A percentile compares a stretch with the other conserved stretches of the same genome.
Conservation (phyloP, 1,140 invertebrate genomes). For the Zaprionus capensis region DNA sequence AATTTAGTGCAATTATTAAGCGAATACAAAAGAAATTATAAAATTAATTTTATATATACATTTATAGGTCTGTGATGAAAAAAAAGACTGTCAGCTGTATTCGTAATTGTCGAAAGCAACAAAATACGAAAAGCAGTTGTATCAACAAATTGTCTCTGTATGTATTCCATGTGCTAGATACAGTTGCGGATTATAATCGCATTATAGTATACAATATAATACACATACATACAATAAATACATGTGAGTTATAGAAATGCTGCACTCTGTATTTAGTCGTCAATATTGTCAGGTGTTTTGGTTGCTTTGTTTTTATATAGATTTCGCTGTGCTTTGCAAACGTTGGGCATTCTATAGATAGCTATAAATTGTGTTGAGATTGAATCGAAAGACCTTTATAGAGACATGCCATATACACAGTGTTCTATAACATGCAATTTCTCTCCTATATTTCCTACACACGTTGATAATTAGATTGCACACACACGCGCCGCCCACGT, state of each 20-base stretch:
- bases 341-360: not conserved
- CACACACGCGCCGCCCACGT: not conserved
- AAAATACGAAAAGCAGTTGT: constrained; percentile 31
- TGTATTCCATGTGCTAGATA: constrained; percentile 27
- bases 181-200: constrained; percentile 21
- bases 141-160: constrained; percentile 26
- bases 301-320: not conserved
- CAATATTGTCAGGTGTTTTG: constrained; percentile 30
- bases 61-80: not conserved
- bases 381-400: constrained; percentile 2
- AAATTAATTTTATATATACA: constrained; percentile 6
- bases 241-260: constrained; percentile 2
- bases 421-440: constrained; percentile 4
- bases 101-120: constrained; percentile 15
- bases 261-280: constrained; percentile 8
- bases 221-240: not conserved
- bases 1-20: constrained; percentile 8
- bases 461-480: constrained; percentile 16
- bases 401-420: not conserved
- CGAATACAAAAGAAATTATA: constrained; percentile 9
- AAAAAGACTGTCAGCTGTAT: constrained; percentile 33
- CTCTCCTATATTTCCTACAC: not conserved
- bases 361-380: not conserved
- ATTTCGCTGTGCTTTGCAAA: not conserved
- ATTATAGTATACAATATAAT: constrained; percentile 4